Conservation (phyloP, 2,888 invertebrate species). For the Coronaproctus castanopsis region DNA sequence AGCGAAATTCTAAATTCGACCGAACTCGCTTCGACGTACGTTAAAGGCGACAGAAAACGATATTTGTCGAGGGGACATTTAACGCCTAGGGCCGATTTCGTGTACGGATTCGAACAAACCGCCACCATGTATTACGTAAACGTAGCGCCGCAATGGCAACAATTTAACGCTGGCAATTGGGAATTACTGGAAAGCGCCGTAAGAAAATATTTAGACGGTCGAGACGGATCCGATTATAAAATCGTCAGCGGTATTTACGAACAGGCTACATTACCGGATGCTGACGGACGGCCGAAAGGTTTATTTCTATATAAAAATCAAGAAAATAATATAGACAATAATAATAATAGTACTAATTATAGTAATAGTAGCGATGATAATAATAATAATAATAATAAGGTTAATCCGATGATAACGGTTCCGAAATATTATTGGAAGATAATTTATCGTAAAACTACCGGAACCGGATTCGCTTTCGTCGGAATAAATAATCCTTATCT, state of each 20-base stretch:
- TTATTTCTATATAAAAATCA: background rate
- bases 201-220: background rate
- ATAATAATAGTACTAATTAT: constrained; percentile 24
- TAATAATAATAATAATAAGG: too few relatives aligned
- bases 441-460: constrained; percentile 31
- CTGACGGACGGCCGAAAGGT: constrained; percentile 7
- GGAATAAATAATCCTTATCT: constrained; percentile 40
- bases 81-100: constrained; percentile 38
- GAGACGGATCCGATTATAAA: background rate
- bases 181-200: constrained; percentile 22
- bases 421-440: constrained; percentile 39
- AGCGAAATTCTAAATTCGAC: constrained; percentile 24
- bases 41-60: constrained; percentile 21
- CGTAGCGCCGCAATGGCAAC: constrained; percentile 45
- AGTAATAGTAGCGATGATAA: constrained; percentile 4
- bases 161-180: constrained; percentile 39
- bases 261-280: constrained; percentile 35
- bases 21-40: constrained; percentile 28
- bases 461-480: constrained; percentile 36
- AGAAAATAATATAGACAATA: constrained; percentile 21
- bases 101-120: constrained; percentile 37
- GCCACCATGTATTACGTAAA: constrained; percentile 43
- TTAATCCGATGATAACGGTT: constrained; percentile 22
- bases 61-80: constrained; percentile 39
- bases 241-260: constrained; percentile 36